Evolutionary conservation across 2,888 invertebrate genomes (phyloP).

Genomic region (Drosophila falleni): DNA sequence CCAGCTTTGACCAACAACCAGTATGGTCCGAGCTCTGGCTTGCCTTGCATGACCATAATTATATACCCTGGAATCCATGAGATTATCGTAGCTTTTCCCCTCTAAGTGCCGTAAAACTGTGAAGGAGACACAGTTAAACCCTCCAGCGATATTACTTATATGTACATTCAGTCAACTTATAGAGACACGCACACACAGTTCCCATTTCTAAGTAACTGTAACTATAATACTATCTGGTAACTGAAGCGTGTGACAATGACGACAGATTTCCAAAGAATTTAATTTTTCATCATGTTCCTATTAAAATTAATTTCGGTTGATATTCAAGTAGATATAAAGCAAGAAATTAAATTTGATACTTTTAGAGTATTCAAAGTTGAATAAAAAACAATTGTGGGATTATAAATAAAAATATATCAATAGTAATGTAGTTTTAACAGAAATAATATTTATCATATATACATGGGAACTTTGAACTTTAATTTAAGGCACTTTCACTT

Average conservation of each 20-base stretch:
- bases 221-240: slow-evolving; percentile 18
- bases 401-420: too few species aligned
- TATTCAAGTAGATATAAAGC: background rate
- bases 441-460: too few species aligned
- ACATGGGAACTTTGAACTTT: too few species aligned
- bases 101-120: slow-evolving; percentile 12
- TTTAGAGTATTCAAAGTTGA: background rate
- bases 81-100: slow-evolving; percentile 35
- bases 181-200: background rate
- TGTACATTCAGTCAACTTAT: slow-evolving; percentile 1
- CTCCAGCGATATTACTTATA: background rate
- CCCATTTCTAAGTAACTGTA: slow-evolving; percentile 12
- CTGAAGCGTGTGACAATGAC: slow-evolving; percentile 9
- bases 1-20: background rate
- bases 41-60: slow-evolving; percentile 42
- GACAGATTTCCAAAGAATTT: slow-evolving; percentile 13
- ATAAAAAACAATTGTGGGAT: background rate
- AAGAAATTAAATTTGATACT: background rate
- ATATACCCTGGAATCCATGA: slow-evolving; percentile 48
- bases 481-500: too few species aligned
- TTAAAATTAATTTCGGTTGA: slow-evolving; percentile 6
- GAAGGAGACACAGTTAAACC: slow-evolving; percentile 7
- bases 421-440: too few species aligned
- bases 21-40: slow-evolving; percentile 5
- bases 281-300: background rate